Conservation (phyloP, 2,113 vertebrate species). For the Hucho hucho region DNA sequence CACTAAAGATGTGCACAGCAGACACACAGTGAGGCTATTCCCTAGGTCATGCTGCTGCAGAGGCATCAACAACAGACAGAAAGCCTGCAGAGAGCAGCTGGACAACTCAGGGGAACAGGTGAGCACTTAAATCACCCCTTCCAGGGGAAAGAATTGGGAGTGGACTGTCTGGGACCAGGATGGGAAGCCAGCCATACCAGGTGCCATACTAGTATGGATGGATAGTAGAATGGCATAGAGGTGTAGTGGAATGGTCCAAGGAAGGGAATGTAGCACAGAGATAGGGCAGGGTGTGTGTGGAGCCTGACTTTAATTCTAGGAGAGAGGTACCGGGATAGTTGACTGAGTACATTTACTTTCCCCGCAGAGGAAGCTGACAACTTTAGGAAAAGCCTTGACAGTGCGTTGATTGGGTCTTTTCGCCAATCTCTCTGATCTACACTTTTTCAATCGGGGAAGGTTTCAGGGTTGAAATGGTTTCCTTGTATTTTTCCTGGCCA, state of each 20-base stretch:
- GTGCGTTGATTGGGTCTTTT: conserved; percentile 69
- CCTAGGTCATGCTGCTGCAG: conserved; percentile 10
- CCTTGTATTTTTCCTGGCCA: conserved; percentile 80
- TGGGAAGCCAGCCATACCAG: not conserved
- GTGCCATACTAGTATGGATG: not conserved
- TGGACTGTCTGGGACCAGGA: conserved; percentile 26
- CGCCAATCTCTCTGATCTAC: conserved; percentile 60
- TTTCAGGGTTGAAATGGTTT: conserved; percentile 63
- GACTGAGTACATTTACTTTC: conserved; percentile 28
- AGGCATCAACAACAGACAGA: conserved; percentile 21
- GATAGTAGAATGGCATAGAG: not conserved
- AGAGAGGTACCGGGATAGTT: conserved; percentile 12
- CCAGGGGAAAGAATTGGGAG: conserved; percentile 36
- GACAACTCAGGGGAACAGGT: conserved; percentile 41
- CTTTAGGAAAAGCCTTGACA: conserved; percentile 59
- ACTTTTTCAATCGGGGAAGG: conserved; percentile 55
- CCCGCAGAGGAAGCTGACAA: conserved; percentile 51
- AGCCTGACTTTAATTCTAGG: conserved; percentile 29
- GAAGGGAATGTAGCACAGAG: no score
- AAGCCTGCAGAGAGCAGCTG: conserved; percentile 33
- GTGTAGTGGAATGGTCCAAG: not conserved
- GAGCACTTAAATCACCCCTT: conserved; percentile 26
- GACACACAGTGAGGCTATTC: conserved; percentile 20
- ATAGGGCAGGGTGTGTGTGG: not conserved
- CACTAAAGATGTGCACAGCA: conserved; percentile 21